These are phyloP conservation scores for Dreissena rostriformis DNA, from an alignment of 1,140 invertebrate species.

Conservation along the genomic window DNA sequence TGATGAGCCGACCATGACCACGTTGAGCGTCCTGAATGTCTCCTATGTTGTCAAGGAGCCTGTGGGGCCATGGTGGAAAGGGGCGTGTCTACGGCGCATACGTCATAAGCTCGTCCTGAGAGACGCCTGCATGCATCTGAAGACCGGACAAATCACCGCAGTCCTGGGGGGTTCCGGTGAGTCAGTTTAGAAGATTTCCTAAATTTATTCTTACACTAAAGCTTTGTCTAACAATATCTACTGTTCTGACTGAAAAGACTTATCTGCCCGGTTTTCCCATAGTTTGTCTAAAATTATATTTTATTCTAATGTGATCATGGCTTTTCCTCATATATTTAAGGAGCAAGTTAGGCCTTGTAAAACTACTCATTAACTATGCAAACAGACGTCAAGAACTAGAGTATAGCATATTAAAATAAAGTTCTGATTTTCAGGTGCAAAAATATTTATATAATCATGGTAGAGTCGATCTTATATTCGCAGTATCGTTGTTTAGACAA, in stretches of 20 bases:
- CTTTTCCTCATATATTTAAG: too few species aligned
- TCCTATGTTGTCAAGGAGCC: constrained; percentile 65
- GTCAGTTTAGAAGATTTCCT: neutral
- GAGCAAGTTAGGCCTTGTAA: too few species aligned
- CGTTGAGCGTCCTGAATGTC: constrained; percentile 62
- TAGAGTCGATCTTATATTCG: too few species aligned
- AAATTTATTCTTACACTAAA: neutral
- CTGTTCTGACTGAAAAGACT: neutral
- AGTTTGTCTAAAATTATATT: too few species aligned
- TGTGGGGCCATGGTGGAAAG: constrained; percentile 68
- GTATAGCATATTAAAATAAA: too few species aligned
- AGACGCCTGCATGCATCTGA: constrained; percentile 61
- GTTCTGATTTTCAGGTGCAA: too few species aligned
- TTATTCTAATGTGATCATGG: too few species aligned
- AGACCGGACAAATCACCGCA: constrained; percentile 65
- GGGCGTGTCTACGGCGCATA: constrained; percentile 60
- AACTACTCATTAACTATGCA: too few species aligned
- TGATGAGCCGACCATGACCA: constrained; percentile 42
- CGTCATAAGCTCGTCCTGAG: constrained; percentile 61
- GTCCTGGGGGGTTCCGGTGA: constrained; percentile 67
- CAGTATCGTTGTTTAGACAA: too few species aligned
- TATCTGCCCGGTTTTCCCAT: neutral
- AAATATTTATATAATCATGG: too few species aligned
- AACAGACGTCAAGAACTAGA: too few species aligned
- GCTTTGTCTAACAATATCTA: neutral